These are phyloP conservation scores for Sinocyclocheilus anophthalmus DNA, from an alignment of 2,113 vertebrate genomes.

Conservation along the genomic window DNA sequence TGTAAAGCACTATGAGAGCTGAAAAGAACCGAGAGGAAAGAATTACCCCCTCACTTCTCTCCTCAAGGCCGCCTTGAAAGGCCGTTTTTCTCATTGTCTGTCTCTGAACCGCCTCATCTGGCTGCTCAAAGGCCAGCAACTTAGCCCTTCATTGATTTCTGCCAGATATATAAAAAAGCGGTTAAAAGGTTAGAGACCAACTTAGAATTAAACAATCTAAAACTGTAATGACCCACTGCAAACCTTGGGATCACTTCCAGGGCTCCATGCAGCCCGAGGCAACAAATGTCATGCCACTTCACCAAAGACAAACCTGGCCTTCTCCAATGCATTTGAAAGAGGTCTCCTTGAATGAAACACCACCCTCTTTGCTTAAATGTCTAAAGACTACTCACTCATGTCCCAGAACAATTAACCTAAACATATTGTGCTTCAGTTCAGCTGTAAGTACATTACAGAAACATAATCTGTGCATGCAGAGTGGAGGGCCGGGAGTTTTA, in stretches of 20 bases:
- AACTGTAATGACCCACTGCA: slow-evolving; percentile 3
- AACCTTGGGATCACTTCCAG: not conserved
- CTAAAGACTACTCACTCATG: not conserved
- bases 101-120: slow-evolving; percentile 5
- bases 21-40: not conserved
- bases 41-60: slow-evolving; percentile 10
- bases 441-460: not conserved
- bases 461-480: not conserved
- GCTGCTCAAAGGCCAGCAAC: slow-evolving; percentile 32
- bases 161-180: not conserved
- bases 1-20: slow-evolving; percentile 5
- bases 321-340: not conserved
- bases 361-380: not conserved
- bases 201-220: slow-evolving; percentile 9
- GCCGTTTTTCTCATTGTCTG: slow-evolving; percentile 4
- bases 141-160: slow-evolving; percentile 34
- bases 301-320: not conserved
- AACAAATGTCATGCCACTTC: not conserved
- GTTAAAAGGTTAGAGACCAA: not conserved
- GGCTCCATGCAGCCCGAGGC: not conserved
- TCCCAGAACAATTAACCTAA: slow-evolving; percentile 24
- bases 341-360: not conserved
- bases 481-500: not conserved
- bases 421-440: not conserved
- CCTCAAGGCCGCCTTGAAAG: not conserved